Conservation (phyloP, 2,888 invertebrate genomes). For the Epirrita christyi region DNA sequence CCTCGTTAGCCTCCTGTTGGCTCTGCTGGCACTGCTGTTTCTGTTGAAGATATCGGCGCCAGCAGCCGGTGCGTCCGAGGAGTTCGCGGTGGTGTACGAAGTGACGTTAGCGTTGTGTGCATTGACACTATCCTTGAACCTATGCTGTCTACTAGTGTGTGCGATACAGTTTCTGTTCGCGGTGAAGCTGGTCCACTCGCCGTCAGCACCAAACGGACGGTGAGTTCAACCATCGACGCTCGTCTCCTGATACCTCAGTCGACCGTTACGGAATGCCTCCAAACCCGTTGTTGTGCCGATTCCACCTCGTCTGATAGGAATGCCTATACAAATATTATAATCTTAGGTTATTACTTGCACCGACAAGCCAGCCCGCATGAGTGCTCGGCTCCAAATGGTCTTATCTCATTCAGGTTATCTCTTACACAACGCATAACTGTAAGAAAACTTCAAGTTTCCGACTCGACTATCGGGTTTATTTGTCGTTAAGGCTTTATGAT, state of each 20-base stretch:
- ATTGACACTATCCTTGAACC: constrained; percentile 93
- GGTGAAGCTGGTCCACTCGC: constrained; percentile 94
- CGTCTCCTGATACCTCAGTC: constrained; percentile 19
- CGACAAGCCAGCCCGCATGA: constrained; percentile 38
- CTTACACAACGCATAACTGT: constrained; percentile 72
- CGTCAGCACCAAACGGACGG: constrained; percentile 91
- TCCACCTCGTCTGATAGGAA: constrained; percentile 37
- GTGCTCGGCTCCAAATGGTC: constrained; percentile 58
- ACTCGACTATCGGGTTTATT: constrained; percentile 50
- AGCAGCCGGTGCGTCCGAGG: constrained; percentile 87
- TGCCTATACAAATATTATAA: constrained; percentile 63
- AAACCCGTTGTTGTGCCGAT: constrained; percentile 66
- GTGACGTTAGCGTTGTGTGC: constrained; percentile 96
- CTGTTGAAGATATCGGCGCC: constrained; percentile 92
- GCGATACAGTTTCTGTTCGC: constrained; percentile 97
- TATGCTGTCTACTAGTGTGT: constrained; percentile 96
- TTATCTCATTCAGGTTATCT: constrained; percentile 71
- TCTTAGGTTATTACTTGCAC: constrained; percentile 57
- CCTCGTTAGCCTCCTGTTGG: constrained; percentile 93
- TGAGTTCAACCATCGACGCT: constrained; percentile 54
- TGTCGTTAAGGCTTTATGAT: constrained; percentile 41
- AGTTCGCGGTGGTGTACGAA: constrained; percentile 95
- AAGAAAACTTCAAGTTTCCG: constrained; percentile 59
- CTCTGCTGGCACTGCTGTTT: constrained; percentile 93
- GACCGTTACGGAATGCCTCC: constrained; percentile 54